These are phyloP conservation scores for Epizoanthus rinbou DNA, from an alignment of 92 coral and sea anemone genomes.

Conservation along the genomic window DNA sequence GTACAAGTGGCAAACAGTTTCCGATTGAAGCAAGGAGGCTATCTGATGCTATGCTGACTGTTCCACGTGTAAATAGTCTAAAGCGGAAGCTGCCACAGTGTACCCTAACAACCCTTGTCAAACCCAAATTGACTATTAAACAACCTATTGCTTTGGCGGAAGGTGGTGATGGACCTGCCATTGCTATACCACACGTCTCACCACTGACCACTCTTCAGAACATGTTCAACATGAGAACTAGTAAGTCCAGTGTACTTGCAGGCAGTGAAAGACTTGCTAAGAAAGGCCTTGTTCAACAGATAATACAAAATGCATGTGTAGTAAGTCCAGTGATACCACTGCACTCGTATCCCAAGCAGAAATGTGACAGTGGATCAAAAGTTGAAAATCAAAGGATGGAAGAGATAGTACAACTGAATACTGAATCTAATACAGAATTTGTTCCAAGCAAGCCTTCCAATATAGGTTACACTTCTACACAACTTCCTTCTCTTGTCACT, in stretches of 20 bases:
- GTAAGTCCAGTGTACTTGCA: not conserved
- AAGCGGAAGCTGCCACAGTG: conserved; percentile 10
- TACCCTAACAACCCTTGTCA: not conserved
- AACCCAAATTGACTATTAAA: conserved; percentile 8
- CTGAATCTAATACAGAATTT: not conserved
- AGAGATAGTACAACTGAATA: not conserved
- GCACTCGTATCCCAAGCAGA: not conserved
- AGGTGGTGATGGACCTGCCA: not conserved
- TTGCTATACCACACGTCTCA: conserved; percentile 5
- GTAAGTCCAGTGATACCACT: not conserved
- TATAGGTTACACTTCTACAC: not conserved
- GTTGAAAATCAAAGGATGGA: not conserved
- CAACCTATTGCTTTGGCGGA: not conserved
- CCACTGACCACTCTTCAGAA: conserved; percentile 22
- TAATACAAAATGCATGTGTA: conserved; percentile 15
- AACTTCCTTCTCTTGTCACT: conserved; percentile 29
- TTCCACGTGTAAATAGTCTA: not conserved
- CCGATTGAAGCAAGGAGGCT: not conserved
- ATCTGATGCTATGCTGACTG: not conserved
- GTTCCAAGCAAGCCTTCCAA: not conserved
- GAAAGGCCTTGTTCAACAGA: conserved; percentile 59
- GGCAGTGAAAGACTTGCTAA: conserved; percentile 35
- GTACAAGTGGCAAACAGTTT: not conserved
- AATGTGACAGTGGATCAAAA: not conserved
- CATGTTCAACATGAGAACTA: not conserved